phyloP scores from a whole-genome alignment of 2,113 vertebrate species.

The Microtus montanus region DNA sequence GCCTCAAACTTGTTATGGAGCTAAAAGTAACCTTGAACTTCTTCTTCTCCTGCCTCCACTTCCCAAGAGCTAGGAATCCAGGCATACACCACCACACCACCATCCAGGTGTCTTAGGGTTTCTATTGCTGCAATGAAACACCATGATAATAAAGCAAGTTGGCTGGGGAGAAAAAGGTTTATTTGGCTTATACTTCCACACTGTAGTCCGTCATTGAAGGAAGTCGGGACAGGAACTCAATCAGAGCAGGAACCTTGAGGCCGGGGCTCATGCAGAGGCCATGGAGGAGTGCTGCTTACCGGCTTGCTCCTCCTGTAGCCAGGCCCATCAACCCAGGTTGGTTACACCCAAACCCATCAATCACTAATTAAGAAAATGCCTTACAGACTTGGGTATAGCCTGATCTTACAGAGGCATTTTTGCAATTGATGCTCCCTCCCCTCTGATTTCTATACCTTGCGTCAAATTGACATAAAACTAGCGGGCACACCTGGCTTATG shows the following conservation, averaged over 20 bases:
- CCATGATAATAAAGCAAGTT: neutral
- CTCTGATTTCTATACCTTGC: neutral
- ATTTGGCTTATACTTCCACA: neutral
- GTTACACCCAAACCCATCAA: neutral
- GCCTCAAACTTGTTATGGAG: neutral
- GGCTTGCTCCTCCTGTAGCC: neutral
- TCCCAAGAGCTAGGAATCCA: neutral
- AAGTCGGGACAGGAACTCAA: neutral
- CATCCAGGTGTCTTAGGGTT: neutral
- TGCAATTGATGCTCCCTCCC: neutral
- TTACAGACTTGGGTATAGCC: neutral
- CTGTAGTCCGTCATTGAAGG: neutral
- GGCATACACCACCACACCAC: neutral
- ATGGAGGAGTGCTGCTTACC: neutral
- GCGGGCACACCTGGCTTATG: neutral
- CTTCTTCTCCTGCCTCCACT: neutral
- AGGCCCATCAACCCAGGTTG: neutral
- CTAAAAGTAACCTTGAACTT: neutral
- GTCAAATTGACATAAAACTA: neutral
- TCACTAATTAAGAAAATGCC: neutral
- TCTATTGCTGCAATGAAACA: neutral
- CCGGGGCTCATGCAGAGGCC: neutral
- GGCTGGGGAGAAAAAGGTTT: neutral
- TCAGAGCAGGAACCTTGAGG: neutral
- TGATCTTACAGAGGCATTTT: neutral